phyloP scores from a whole-genome alignment of 2,797 vertebrate species.

The Kryptopterus vitreolus region DNA sequence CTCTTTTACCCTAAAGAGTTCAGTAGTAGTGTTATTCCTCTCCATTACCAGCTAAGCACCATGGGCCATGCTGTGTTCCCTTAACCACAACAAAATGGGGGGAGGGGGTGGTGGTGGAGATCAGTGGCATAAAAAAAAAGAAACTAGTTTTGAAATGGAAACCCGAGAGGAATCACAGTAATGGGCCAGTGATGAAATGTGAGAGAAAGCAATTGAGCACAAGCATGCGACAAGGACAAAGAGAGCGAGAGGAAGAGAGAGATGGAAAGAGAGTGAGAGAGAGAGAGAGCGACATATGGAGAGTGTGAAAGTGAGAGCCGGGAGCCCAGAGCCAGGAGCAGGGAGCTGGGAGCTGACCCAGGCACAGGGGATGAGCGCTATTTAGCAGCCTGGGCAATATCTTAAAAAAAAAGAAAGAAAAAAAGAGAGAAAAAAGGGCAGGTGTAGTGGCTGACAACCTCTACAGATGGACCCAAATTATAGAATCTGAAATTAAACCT shows the following conservation, averaged over 20 bases:
- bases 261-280: no score
- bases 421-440: slow-evolving; percentile 54
- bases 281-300: no score
- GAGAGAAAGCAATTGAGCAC: slow-evolving; percentile 60
- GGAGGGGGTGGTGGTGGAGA: slow-evolving; percentile 13
- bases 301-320: slow-evolving; percentile 23
- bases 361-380: slow-evolving; percentile 48
- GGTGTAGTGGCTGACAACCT: slow-evolving; percentile 48
- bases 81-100: slow-evolving; percentile 46
- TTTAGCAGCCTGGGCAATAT: slow-evolving; percentile 47
- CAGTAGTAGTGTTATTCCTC: slow-evolving; percentile 30
- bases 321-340: slow-evolving; percentile 6
- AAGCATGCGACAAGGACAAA: slow-evolving; percentile 55
- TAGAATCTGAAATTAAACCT: slow-evolving; percentile 56
- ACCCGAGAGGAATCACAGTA: slow-evolving; percentile 54
- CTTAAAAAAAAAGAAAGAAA: no score
- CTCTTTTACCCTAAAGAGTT: slow-evolving; percentile 14
- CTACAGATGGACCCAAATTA: slow-evolving; percentile 47
- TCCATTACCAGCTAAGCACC: slow-evolving; percentile 41
- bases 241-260: not conserved
- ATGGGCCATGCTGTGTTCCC: slow-evolving; percentile 22
- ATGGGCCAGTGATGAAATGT: slow-evolving; percentile 58
- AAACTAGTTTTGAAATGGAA: slow-evolving; percentile 51
- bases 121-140: slow-evolving; percentile 31
- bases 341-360: slow-evolving; percentile 21